Percentiles rank a stretch among this genome's conserved stretches.
Evolutionary conservation across 1,140 invertebrate genomes (phyloP).

Genomic region (Drosophila trapezifrons): DNA sequence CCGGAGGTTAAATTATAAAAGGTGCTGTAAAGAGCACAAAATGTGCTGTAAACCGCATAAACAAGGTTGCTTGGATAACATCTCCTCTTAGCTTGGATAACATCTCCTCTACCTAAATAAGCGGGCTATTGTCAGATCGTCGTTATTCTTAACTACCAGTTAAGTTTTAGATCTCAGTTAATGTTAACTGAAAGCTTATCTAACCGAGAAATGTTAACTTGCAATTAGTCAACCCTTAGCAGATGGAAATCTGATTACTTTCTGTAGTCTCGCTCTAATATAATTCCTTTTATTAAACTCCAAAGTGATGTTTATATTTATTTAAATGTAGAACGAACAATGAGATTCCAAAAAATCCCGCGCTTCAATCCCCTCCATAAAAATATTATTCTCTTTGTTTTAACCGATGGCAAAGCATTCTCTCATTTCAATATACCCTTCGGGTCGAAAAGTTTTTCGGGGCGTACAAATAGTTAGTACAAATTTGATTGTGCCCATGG

Average conservation of each 20-base stretch:
- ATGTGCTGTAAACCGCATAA: not conserved
- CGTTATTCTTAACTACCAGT: not conserved
- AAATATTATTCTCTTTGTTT: not conserved
- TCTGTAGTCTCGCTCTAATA: not conserved
- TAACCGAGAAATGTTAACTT: not conserved
- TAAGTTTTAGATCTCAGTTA: not conserved
- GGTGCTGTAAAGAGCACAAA: not conserved
- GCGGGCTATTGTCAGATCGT: rapidly evolving
- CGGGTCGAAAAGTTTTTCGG: slow-evolving; percentile 1
- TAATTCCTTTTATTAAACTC: not conserved
- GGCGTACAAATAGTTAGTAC: slow-evolving; percentile 50
- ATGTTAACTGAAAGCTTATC: not conserved
- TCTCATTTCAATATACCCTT: slow-evolving; percentile 17
- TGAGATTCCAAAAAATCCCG: no score
- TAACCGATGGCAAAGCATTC: not conserved
- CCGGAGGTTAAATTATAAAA: not conserved
- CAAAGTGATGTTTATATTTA: not conserved
- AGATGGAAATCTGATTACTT: not conserved
- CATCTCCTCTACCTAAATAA: not conserved
- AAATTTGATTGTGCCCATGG: slow-evolving; percentile 51
- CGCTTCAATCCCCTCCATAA: not conserved
- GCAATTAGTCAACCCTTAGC: not conserved
- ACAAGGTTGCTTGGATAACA: not conserved
- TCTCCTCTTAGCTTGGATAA: no score
- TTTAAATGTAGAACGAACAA: no score